These are phyloP conservation scores for Drosophila emarginata DNA, from an alignment of 2,888 invertebrate genomes.

Conservation along the genomic window DNA sequence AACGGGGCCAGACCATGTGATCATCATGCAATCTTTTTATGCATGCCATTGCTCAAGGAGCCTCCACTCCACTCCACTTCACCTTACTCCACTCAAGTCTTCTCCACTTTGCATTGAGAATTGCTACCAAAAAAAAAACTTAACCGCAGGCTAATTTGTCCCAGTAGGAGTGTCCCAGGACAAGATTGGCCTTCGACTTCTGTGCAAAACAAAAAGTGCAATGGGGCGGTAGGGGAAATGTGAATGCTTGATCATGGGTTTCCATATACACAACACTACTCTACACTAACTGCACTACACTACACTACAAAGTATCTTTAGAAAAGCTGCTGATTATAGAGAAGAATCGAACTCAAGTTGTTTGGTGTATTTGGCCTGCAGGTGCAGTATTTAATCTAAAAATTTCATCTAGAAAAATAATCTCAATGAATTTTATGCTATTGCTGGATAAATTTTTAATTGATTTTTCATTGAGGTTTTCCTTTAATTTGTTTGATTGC, in stretches of 20 bases:
- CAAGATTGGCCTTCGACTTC: slow-evolving; percentile 34
- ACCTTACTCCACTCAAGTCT: slow-evolving; percentile 18
- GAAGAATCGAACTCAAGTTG: neutral
- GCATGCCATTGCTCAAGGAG: slow-evolving; percentile 26
- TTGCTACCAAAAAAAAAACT: slow-evolving; percentile 54
- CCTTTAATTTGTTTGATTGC: neutral
- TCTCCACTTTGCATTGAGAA: slow-evolving; percentile 51
- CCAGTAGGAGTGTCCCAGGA: slow-evolving; percentile 28
- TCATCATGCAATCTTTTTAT: slow-evolving; percentile 61
- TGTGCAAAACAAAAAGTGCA: slow-evolving; percentile 36
- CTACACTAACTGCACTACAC: slow-evolving; percentile 43
- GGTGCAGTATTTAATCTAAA: neutral
- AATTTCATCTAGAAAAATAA: neutral
- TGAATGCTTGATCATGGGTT: slow-evolving; percentile 27
- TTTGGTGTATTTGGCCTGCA: neutral
- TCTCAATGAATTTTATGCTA: neutral
- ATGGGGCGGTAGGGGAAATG: slow-evolving; percentile 14
- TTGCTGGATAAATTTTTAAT: neutral
- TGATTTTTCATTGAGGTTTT: slow-evolving; percentile 18
- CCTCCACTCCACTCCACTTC: slow-evolving; percentile 33
- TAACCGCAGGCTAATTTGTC: slow-evolving; percentile 77
- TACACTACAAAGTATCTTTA: slow-evolving; percentile 22
- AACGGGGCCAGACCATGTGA: slow-evolving; percentile 39
- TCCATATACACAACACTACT: slow-evolving; percentile 29
- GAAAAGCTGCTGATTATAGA: too few relatives aligned